phyloP scores from a whole-genome alignment of 2,113 vertebrate species.

The Peucedramus taeniatus region DNA sequence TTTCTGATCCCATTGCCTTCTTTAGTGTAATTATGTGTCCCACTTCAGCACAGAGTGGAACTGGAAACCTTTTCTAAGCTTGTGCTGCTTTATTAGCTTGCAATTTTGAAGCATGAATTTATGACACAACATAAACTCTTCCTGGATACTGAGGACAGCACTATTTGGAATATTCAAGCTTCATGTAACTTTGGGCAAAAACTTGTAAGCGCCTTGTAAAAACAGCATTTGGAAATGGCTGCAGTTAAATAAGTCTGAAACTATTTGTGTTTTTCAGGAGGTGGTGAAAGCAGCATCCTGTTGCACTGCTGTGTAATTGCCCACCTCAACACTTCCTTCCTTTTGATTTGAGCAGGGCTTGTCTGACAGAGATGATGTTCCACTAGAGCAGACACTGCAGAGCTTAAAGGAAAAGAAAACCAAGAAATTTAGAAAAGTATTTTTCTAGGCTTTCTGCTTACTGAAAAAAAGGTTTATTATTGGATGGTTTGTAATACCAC shows the following conservation, averaged over 20 bases:
- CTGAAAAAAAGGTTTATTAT: not conserved
- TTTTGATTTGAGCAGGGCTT: not conserved
- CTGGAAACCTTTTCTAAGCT: not conserved
- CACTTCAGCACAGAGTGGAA: not conserved
- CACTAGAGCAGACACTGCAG: not conserved
- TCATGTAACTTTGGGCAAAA: not conserved
- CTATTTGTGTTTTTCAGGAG: not conserved
- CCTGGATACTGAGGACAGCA: not conserved
- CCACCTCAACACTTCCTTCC: not conserved
- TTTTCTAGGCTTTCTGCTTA: not conserved
- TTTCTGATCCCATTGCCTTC: not conserved
- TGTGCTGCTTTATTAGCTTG: not conserved
- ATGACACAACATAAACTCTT: not conserved
- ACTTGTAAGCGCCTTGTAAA: not conserved
- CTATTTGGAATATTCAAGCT: not conserved
- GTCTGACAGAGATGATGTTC: not conserved
- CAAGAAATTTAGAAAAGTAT: not conserved
- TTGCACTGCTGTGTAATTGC: not conserved
- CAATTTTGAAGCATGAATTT: not conserved
- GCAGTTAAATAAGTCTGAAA: not conserved
- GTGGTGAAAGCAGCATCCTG: not conserved
- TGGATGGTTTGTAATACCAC: not conserved
- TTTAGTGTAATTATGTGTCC: not conserved
- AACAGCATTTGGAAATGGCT: not conserved
- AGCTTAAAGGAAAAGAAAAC: not conserved